These are phyloP conservation scores for Micromys minutus DNA, from an alignment of 2,113 vertebrate species.

Conservation along the genomic window DNA sequence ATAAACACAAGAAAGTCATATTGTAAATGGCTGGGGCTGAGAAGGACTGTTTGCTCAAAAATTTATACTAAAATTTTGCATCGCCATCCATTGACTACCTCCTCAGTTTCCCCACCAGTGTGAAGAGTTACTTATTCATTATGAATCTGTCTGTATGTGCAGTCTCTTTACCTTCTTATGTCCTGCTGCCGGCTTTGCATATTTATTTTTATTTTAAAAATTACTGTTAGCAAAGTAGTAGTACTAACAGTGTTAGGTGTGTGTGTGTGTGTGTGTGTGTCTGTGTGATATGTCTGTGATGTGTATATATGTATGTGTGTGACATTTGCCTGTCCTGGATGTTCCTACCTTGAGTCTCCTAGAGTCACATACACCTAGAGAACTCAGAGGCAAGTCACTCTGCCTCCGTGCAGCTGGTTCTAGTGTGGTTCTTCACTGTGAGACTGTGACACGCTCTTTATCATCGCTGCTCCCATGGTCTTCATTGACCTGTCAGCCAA, in stretches of 20 bases:
- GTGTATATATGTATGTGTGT: not conserved
- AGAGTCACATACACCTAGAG: too few species aligned
- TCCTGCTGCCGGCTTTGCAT: not conserved
- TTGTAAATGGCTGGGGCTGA: not conserved
- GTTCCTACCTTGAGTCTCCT: too few species aligned
- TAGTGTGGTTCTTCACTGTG: too few species aligned
- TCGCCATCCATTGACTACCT: not conserved
- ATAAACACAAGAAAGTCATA: not conserved
- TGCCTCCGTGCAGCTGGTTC: too few species aligned
- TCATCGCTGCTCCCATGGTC: too few species aligned
- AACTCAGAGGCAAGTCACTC: too few species aligned
- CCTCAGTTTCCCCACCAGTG: not conserved
- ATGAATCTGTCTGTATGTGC: slow-evolving; percentile 4
- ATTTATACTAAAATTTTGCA: not conserved
- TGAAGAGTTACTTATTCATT: not conserved
- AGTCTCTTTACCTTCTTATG: not conserved
- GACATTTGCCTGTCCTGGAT: too few species aligned
- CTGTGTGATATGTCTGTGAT: not conserved
- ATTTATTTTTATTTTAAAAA: not conserved
- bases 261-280: not conserved
- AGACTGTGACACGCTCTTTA: too few species aligned
- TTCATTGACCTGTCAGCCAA: too few species aligned
- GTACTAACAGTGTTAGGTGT: not conserved
- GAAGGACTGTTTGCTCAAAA: slow-evolving; percentile 35
- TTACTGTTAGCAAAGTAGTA: not conserved